phyloP scores from a whole-genome alignment of 2,113 vertebrate genomes.

The Brachypodius melanocephalos region DNA sequence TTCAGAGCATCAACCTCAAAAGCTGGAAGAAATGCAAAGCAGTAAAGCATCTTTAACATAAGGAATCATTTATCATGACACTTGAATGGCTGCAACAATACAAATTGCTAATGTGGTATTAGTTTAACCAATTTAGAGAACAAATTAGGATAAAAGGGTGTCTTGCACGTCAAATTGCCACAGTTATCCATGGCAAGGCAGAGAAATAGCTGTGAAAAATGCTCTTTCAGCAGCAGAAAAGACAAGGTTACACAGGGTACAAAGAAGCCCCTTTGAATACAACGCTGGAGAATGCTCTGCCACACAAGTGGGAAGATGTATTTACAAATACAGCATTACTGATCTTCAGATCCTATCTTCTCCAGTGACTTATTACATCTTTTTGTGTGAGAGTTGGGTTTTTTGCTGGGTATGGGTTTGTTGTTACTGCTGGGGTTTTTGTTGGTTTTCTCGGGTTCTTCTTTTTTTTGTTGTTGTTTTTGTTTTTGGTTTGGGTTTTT shows the following conservation, averaged over 20 bases:
- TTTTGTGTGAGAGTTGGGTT: fast-evolving
- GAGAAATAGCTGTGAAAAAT: constrained; percentile 12
- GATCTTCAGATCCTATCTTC: neutral
- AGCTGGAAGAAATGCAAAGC: constrained; percentile 14
- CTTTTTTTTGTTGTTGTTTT: neutral
- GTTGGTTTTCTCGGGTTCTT: neutral
- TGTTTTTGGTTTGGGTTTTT: no score
- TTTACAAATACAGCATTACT: neutral
- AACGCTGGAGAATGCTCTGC: neutral
- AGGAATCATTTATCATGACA: constrained; percentile 40
- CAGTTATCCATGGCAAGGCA: neutral
- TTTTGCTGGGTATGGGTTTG: neutral
- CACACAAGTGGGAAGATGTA: neutral
- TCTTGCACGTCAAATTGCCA: neutral
- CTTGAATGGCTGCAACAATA: constrained; percentile 34
- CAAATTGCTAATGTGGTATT: constrained; percentile 41
- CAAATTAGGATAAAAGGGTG: constrained; percentile 56
- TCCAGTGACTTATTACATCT: neutral
- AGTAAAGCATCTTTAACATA: constrained; percentile 44
- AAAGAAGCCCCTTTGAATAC: neutral
- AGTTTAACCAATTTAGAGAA: constrained; percentile 60
- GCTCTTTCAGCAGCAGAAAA: neutral
- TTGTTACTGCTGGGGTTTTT: neutral
- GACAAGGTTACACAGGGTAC: neutral
- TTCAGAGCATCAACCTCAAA: constrained; percentile 27